phyloP scores from a whole-genome alignment of 2,113 vertebrate genomes.

The Sminthopsis crassicaudata region DNA sequence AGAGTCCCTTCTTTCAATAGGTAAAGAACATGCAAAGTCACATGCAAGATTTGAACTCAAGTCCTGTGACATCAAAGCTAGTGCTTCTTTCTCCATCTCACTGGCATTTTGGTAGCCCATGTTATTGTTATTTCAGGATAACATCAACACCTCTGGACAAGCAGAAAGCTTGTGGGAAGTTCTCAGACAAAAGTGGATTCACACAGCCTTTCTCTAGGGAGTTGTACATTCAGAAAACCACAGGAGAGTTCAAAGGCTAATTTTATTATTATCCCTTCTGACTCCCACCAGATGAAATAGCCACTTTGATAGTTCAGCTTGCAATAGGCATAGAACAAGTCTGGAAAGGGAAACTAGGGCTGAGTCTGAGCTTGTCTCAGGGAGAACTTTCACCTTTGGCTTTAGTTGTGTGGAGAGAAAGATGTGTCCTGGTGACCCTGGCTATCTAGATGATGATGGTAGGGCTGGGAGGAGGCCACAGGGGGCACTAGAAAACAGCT shows the following conservation, averaged over 20 bases:
- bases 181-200: background rate
- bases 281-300: background rate
- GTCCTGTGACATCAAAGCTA: background rate
- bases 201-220: background rate
- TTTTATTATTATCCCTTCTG: background rate
- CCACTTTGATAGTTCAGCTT: background rate
- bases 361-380: background rate
- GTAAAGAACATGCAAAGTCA: background rate
- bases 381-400: background rate
- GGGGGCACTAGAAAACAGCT: background rate
- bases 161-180: background rate
- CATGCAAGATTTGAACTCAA: background rate
- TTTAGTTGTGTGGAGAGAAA: background rate
- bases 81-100: fast-evolving
- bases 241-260: background rate
- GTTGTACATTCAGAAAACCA: background rate
- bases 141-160: background rate
- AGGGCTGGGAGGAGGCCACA: background rate
- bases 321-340: background rate
- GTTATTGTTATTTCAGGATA: background rate
- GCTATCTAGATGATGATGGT: background rate
- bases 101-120: background rate
- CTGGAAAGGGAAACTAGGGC: background rate
- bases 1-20: background rate
- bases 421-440: background rate